Evolutionary conservation across 2,113 vertebrate genomes (phyloP), one percentile per base, ranked within the genome.

Genomic region (Sterrhoptilus dennistouni): DNA sequence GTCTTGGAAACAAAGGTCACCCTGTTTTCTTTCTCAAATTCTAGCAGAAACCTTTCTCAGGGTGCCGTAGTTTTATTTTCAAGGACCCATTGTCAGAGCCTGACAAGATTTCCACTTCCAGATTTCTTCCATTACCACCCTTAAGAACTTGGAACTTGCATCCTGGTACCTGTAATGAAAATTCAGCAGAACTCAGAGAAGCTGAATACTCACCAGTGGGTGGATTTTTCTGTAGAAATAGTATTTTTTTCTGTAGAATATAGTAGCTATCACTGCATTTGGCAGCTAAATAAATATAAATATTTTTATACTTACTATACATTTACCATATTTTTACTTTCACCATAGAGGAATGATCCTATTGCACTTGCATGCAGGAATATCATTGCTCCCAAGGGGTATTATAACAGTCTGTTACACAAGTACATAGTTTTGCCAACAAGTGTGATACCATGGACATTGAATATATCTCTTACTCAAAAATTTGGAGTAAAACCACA

Each of bases 41-140:
- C 63, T 97, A 95, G 71, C 35, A 92, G 89, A 95, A 93, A 83
- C 87, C 54, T 95, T 92, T 93, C 59, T 83, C 56, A 95, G 83
- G 87, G 70, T 49, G 35, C 33, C 91, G 47, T 38, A 82, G 42
- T 90, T 97, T 90, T 94, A 45, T 95, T 97, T 95, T 88, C 85
- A 94, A 96, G 49, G 52, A 25, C 38, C 49, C 75, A 21, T 87
- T 96, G 75, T 88, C 31, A 35, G 78, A 96, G 92, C 95, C 12
- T 96, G 94, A 95, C 88, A 95, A 89, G 72, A 79, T 96, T 96
- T 87, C 81, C 14, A 44, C 85, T 63, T 96, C 65, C 63, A 87
- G 72, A 92, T 96, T 97, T 95, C 86, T 91, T 87, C 70, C 5
- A 7, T 76, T 93, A 89, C 56, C 29, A 35, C 47, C 20, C 64